Evolutionary conservation across 2,797 vertebrate species (phyloP), one percentile per base, ranked within the genome.

Genomic region (Phrynocephalus vlangalii): DNA sequence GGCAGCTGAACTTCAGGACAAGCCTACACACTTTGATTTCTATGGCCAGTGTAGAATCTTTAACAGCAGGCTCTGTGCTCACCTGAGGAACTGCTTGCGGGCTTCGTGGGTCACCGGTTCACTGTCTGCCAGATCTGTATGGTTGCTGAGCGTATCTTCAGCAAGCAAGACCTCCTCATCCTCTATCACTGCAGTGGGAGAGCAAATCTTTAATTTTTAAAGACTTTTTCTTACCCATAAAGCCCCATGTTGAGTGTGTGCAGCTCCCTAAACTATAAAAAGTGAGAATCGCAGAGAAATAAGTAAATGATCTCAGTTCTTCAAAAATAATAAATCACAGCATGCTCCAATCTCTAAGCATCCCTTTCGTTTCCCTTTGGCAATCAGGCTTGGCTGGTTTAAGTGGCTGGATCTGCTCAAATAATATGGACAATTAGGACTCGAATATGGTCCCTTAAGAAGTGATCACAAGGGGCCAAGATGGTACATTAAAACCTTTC

Each of bases 51-150:
- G 48, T 2, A 33, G 1, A 1, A 2, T 30, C 30, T 76, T 75
- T 38, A 28, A 38, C 33, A 63, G 6, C 44, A n/a, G 8, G 18
- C 16, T 50, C 70, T 0, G 0, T 13, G 82, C 91, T 91, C 93
- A 99, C 99, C 99, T 98, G 70, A 99, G 97, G 81, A 99, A 98
- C 50, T 97, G 97, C 89, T 98, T 98, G 94, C 97, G 98, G 15
- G 97, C 97, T 92, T 98, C 98, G 0, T 98, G 98, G 0, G 97
- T 95, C 66, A 97, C 95, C 0, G 98, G 98, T 86, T 99, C 98
- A 0, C 92, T 98, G 82, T 99, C 98, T 0, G 97, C 97, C 95
- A 99, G 96, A 93, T 98, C 98, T 0, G 96, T 97, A 95, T 98
- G 98, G 95, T 97, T 98, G 95, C 98, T 99, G 56, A 99, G 97